Conservation (phyloP, 92 coral and sea anemone species). For the Paragorgia papillata region DNA sequence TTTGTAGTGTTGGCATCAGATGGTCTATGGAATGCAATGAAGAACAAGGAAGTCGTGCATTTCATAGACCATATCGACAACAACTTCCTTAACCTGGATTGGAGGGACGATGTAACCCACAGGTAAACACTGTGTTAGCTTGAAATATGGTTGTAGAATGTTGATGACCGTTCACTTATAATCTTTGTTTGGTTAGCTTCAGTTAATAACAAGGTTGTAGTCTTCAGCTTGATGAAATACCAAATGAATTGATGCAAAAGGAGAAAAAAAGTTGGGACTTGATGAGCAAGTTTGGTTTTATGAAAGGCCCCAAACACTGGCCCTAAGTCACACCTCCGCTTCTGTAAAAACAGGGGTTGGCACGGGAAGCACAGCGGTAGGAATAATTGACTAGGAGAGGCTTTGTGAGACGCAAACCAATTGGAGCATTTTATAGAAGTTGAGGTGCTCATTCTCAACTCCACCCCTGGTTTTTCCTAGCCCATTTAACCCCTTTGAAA, state of each 20-base stretch:
- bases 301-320: neutral
- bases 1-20: constrained; percentile 84
- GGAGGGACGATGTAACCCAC: constrained; percentile 84
- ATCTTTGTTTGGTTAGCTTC: too few relatives aligned
- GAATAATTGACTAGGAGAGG: constrained; percentile 9
- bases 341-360: constrained; percentile 6
- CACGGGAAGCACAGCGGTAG: constrained; percentile 7
- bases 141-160: too few relatives aligned
- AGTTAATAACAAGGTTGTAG: too few relatives aligned
- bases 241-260: too few relatives aligned
- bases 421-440: constrained; percentile 4
- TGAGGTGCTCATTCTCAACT: constrained; percentile 2
- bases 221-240: too few relatives aligned
- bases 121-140: constrained; percentile 50
- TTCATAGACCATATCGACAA: constrained; percentile 77
- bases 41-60: constrained; percentile 85
- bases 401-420: constrained; percentile 5
- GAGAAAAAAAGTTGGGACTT: too few relatives aligned
- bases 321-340: constrained; percentile 7
- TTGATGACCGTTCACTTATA: too few relatives aligned
- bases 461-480: neutral
- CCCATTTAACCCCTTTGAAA: constrained; percentile 9
- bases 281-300: neutral
- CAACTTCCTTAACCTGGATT: constrained; percentile 62
- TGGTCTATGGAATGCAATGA: constrained; percentile 96